Base-by-base conservation (phyloP, 2,113 vertebrate genomes). In the Lates calcarifer region DNA sequence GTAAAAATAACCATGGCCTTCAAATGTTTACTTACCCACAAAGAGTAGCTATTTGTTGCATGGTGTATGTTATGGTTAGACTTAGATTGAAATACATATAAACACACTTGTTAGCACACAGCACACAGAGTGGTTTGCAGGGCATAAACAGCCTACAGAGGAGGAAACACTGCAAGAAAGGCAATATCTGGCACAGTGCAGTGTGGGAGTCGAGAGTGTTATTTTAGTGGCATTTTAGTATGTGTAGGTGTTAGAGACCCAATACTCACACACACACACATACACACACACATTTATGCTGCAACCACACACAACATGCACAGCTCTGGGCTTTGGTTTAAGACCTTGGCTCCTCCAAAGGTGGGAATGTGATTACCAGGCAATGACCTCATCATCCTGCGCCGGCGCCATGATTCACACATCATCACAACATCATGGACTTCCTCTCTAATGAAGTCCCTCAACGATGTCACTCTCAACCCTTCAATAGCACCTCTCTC, bases 401-500 rank as follows among this genome's bases (percentile, higher is more conserved):
- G 87, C 84, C 89, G 87, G 87, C 82, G 91, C 92, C 91, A 93
- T 92, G 94, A 90, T 94, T 95, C 93, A 92, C 94, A 95, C 94
- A 95, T 95, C 94, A 95, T 95, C 94, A 94, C 92, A 88, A 93
- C 91, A 95, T 94, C 94, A 92, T 83, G 80, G 83, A 94, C 94
- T 95, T 94, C 94, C 94, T 91, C 89, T 91, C 92, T 94, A 94
- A 95, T 94, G 93, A 94, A 95, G 94, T 94, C 94, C 93, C 94
- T 85, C 64, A 90, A 92, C 88, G 91, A 91, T 53, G 79, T 65
- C 41, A 47, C 81, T 87, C 85, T 83, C 75, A 66, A 63, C 45
- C 73, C 82, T 64, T 88, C 87, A 84, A 65, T 74, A 39, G 84
- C 88, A 77, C 87, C 85, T 83, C 89, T 67, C 41, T 78, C 58